Percentiles rank a stretch among this genome's conserved stretches.
These are phyloP conservation scores for Meloidogyne exigua DNA, from an alignment of 1,140 invertebrate genomes.

Conservation along the genomic window DNA sequence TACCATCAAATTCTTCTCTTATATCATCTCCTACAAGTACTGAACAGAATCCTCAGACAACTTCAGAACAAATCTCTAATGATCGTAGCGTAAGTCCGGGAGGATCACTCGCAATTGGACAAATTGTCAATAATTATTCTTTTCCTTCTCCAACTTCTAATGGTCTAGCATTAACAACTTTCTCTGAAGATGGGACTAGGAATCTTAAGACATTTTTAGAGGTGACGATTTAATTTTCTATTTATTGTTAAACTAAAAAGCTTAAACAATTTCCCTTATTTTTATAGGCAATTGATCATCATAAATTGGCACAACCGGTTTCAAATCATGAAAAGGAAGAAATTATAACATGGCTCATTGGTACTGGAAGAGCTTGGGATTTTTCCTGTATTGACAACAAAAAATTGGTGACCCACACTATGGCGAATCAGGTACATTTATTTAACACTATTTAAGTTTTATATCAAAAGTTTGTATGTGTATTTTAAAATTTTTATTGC, in stretches of 20 bases:
- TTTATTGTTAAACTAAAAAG: neutral
- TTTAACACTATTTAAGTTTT: neutral
- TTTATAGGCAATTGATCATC: constrained; percentile 18
- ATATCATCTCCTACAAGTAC: neutral
- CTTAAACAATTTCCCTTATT: neutral
- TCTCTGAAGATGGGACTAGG: neutral
- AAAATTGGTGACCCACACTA: neutral
- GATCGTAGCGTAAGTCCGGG: neutral
- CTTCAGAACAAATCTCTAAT: neutral
- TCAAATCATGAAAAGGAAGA: constrained; percentile 9
- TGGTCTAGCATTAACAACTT: neutral
- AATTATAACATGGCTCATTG: constrained; percentile 11
- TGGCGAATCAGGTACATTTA: neutral
- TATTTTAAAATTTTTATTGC: no score
- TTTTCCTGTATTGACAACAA: neutral
- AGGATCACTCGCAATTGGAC: neutral
- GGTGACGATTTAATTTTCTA: neutral
- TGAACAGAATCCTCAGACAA: neutral
- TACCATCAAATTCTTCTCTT: neutral
- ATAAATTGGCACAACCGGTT: constrained; percentile 8
- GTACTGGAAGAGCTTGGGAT: neutral
- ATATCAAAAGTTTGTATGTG: no score
- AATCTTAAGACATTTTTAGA: constrained; percentile 18
- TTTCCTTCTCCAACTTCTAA: neutral
- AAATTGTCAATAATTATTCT: neutral